phyloP scores from a whole-genome alignment of 2,888 invertebrate genomes.

The Watsonalla binaria region DNA sequence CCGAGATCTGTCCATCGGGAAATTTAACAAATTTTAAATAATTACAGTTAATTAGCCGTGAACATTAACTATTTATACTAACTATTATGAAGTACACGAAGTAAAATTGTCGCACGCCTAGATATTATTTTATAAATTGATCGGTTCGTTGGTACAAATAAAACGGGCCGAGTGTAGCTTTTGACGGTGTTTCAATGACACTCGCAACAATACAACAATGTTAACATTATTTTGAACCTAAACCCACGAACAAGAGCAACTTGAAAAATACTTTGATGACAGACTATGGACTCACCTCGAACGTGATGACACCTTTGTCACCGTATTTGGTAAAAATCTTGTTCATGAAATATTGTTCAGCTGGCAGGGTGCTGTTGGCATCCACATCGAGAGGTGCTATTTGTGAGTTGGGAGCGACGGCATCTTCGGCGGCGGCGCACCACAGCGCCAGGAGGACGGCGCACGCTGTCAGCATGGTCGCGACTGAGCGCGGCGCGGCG shows the following conservation, averaged over 20 bases:
- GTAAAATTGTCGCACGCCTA: too few relatives aligned
- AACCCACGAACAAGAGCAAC: background rate
- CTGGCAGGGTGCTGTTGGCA: constrained; percentile 47
- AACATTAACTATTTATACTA: too few relatives aligned
- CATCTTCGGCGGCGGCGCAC: constrained; percentile 26
- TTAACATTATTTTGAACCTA: background rate
- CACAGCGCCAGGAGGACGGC: constrained; percentile 47
- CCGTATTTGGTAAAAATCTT: constrained; percentile 80
- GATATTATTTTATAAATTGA: too few relatives aligned
- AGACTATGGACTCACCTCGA: constrained; percentile 61
- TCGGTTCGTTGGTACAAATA: background rate
- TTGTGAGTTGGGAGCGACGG: constrained; percentile 10
- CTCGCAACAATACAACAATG: constrained; percentile 9
- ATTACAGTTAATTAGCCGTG: too few relatives aligned
- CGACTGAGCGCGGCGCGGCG: constrained; percentile 45
- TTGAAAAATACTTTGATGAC: background rate
- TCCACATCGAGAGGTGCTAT: constrained; percentile 16
- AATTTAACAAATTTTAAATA: too few relatives aligned
- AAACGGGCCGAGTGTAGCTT: background rate
- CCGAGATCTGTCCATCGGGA: too few relatives aligned
- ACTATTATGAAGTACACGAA: too few relatives aligned
- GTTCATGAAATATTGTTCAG: constrained; percentile 71
- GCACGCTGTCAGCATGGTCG: constrained; percentile 56
- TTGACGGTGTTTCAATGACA: background rate
- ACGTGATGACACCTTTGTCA: constrained; percentile 74